Evolutionary conservation across 53 echinoderm and acorn worm species (phyloP), one percentile per base, ranked within the genome.

Genomic region (Arbacia lixula): DNA sequence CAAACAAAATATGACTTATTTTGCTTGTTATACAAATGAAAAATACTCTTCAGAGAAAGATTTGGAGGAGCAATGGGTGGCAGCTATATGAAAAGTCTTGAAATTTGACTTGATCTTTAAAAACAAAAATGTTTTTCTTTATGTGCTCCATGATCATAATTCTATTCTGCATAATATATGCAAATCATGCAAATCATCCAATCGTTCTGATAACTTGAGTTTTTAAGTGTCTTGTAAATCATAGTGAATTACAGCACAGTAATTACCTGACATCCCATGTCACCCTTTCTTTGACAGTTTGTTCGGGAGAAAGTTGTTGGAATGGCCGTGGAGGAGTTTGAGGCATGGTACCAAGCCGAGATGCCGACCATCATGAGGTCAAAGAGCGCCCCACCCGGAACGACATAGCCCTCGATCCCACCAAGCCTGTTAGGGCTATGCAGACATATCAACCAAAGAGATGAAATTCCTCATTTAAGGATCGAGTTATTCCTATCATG

Each of bases 281-380:
- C 50, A n/a, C 31, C 10, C 26, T 20, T 21, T 65, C 37, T 12
- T 85, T 65, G n/a, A 42, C 86, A 95, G 94, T 99, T 99, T 92
- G 92, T 99, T 38, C 89, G 99, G 12, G 99, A 99, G 85, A 92
- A 92, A 33, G 94, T 99, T 2, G 92, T 92, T 36, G 87, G 90
- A 22, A 99, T 99, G 99, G 78, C 94, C 0, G 91, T 94, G 63
- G 94, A 99, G 39, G 94, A 94, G 42, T 99, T 98, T 90, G 94
- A 98, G 53, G 91, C 88, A 1, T 99, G 99, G 99, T 99, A 92
- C 53, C 92, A 92, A 21, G 76, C 80, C 0, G 94, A 99, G 64
- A 92, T 99, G 72, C 92, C 94, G 9, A 89, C 85, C 30, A 78
- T 99, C 8, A 71, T 82, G 17, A 65, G 99, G 33, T 92, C 99